phyloP scores from a whole-genome alignment of 2,797 vertebrate species.

The Ctenosaura bakeri region DNA sequence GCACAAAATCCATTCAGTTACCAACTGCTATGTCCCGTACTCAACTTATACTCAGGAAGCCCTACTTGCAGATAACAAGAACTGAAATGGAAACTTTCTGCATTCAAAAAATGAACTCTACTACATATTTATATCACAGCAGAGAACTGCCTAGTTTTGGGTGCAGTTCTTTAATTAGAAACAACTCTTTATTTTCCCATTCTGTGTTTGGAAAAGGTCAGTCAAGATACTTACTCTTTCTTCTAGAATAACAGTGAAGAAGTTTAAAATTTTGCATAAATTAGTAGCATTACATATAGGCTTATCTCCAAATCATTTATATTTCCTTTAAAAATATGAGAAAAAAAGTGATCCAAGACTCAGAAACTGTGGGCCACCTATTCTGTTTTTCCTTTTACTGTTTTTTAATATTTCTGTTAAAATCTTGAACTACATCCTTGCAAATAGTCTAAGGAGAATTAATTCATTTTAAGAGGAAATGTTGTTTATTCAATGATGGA shows the following conservation, averaged over 20 bases:
- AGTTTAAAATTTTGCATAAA: background rate
- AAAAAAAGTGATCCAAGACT: background rate
- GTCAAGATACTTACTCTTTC: background rate
- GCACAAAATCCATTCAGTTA: background rate
- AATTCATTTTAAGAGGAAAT: background rate
- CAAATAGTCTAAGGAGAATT: background rate
- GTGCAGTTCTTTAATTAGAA: background rate
- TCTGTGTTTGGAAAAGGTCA: background rate
- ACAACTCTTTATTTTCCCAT: background rate
- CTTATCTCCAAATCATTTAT: background rate
- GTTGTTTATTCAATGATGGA: background rate
- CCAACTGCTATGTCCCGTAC: background rate
- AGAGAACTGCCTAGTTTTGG: background rate
- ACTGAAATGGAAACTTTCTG: background rate
- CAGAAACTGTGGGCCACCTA: background rate
- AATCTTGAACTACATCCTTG: background rate
- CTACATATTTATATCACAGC: background rate
- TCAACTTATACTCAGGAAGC: background rate
- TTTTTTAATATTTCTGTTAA: background rate
- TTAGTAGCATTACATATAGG: background rate
- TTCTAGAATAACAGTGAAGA: background rate
- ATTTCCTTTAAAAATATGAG: background rate
- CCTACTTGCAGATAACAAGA: too few species aligned
- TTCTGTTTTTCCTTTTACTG: background rate
- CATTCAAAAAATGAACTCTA: background rate